Percentiles rank a stretch among this genome's conserved stretches.
Conservation (phyloP, 2,113 vertebrate species). For the Mystacornis crossleyi region DNA sequence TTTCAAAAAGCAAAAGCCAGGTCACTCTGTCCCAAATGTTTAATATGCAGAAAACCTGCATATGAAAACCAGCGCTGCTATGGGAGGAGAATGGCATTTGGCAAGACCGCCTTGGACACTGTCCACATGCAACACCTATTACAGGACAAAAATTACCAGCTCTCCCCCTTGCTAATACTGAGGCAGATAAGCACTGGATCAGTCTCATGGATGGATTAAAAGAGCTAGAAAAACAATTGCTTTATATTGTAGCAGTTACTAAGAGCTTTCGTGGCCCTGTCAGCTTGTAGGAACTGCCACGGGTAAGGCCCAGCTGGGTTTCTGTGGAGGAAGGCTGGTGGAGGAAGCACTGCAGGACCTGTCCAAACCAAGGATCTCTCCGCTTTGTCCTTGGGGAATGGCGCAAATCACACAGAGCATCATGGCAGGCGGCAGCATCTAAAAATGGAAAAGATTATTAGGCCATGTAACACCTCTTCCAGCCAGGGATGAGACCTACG, state of each 20-base stretch:
- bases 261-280: neutral
- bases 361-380: neutral
- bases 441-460: slow-evolving; percentile 42
- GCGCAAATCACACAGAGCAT: neutral
- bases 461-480: slow-evolving; percentile 3
- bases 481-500: neutral
- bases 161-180: neutral
- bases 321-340: neutral
- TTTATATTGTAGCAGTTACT: neutral
- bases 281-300: neutral
- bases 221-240: neutral
- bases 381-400: neutral
- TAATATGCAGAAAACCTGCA: neutral
- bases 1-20: neutral
- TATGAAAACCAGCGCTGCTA: neutral
- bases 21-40: neutral
- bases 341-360: neutral
- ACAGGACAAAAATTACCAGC: neutral
- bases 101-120: neutral
- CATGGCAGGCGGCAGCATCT: neutral
- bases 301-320: neutral
- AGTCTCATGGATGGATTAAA: neutral
- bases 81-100: neutral
- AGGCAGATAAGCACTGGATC: neutral
- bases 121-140: neutral